phyloP scores from a whole-genome alignment of 2,888 invertebrate species.

The Polydrusus tereticollis region DNA sequence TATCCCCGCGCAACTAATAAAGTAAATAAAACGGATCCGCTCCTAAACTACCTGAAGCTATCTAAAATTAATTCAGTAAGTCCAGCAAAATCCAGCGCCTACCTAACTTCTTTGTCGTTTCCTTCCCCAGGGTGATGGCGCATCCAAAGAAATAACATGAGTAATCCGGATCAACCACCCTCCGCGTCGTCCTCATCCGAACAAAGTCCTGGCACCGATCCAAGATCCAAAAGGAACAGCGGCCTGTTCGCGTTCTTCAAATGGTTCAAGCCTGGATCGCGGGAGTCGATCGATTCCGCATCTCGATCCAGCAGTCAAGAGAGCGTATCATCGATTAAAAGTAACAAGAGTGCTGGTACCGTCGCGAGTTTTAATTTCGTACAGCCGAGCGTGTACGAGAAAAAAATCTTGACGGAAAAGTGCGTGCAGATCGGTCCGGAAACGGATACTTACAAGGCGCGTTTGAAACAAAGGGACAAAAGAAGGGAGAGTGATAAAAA shows the following conservation, averaged over 20 bases:
- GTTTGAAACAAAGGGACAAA: conserved; percentile 73
- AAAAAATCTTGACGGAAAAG: conserved; percentile 34
- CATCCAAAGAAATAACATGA: conserved; percentile 36
- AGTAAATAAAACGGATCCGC: too few relatives aligned
- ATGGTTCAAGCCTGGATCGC: conserved; percentile 76
- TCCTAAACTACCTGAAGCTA: neutral
- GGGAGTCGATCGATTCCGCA: conserved; percentile 62
- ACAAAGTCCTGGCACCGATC: conserved; percentile 66
- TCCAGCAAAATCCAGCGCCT: neutral
- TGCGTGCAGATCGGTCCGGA: conserved; percentile 66
- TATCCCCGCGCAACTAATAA: too few relatives aligned
- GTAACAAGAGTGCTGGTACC: conserved; percentile 79
- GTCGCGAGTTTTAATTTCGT: conserved; percentile 81
- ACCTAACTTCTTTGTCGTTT: neutral
- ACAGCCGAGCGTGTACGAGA: conserved; percentile 69
- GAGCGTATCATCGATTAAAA: conserved; percentile 78
- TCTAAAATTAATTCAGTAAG: neutral
- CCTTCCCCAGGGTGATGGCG: conserved; percentile 32
- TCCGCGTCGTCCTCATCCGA: conserved; percentile 50
- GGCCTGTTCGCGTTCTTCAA: conserved; percentile 76
- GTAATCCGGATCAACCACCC: conserved; percentile 31
- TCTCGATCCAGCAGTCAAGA: conserved; percentile 69
- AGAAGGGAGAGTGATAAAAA: conserved; percentile 73
- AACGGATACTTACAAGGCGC: conserved; percentile 75
- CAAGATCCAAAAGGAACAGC: conserved; percentile 66